phyloP scores from a whole-genome alignment of 2,888 invertebrate genomes.

The Hipparchia semele region DNA sequence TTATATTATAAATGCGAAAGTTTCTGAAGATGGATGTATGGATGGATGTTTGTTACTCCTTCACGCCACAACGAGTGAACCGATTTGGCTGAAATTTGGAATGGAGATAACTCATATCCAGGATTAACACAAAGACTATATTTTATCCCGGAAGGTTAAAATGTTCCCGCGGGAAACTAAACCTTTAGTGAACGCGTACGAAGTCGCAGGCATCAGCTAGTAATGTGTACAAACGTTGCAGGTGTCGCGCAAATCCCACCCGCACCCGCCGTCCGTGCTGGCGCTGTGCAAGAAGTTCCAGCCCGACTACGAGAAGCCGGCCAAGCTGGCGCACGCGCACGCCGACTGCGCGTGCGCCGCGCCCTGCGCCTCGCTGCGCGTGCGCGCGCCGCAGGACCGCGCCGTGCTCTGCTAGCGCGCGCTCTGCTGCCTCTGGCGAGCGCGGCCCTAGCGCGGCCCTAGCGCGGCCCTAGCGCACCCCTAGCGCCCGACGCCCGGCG shows the following conservation, averaged over 20 bases:
- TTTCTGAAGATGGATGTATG: too few species aligned
- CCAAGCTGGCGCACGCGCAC: constrained; percentile 53
- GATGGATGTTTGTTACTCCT: too few species aligned
- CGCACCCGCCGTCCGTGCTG: constrained; percentile 80
- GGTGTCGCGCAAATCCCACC: constrained; percentile 84
- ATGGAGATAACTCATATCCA: too few species aligned
- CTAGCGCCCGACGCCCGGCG: too few species aligned
- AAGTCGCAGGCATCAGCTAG: too few species aligned
- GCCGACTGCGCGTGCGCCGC: constrained; percentile 47
- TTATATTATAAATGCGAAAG: too few species aligned
- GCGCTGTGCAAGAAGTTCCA: constrained; percentile 82
- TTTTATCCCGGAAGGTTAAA: too few species aligned
- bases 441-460: constrained; percentile 5
- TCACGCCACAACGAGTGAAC: too few species aligned
- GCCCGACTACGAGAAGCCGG: constrained; percentile 79
- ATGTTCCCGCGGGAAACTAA: too few species aligned
- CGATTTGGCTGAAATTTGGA: too few species aligned
- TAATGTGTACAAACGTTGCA: constrained; percentile 41
- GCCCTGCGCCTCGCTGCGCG: constrained; percentile 46
- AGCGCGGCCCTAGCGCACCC: not conserved
- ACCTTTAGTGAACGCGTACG: too few species aligned
- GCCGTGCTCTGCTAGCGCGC: constrained; percentile 67
- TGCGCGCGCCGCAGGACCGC: constrained; percentile 49
- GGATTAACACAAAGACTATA: too few species aligned
- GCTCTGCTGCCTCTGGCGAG: constrained; percentile 45